A percentile compares a stretch with the other conserved stretches of the same genome.
phyloP scores from a whole-genome alignment of 2,888 invertebrate genomes.

The Phragmatobia fuliginosa region DNA sequence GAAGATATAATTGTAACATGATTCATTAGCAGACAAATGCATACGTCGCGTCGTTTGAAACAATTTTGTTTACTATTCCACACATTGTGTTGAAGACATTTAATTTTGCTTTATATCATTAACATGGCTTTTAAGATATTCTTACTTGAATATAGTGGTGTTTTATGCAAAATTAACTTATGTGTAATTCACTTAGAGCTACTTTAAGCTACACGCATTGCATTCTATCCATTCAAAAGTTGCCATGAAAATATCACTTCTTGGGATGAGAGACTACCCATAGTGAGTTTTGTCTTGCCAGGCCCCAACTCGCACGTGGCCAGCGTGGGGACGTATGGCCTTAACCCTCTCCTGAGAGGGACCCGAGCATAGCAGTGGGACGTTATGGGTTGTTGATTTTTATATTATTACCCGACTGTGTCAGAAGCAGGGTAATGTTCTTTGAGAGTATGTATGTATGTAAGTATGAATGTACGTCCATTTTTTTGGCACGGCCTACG shows the following conservation, averaged over 20 bases:
- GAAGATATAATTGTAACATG: constrained; percentile 30
- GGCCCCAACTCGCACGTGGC: no score
- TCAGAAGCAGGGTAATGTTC: no score
- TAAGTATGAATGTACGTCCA: no score
- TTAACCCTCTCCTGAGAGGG: no score
- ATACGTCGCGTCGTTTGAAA: neutral
- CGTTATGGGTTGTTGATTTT: no score
- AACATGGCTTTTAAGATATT: neutral
- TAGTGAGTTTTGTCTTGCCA: no score
- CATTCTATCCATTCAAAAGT: neutral
- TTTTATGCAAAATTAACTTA: neutral
- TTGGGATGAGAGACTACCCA: neutral
- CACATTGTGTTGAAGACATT: neutral
- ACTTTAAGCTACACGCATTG: neutral
- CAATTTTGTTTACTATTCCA: neutral
- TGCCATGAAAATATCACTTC: neutral
- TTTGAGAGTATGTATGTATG: no score
- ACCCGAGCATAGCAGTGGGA: no score
- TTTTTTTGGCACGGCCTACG: no score
- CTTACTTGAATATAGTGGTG: neutral
- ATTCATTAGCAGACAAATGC: constrained; percentile 10
- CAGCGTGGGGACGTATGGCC: no score
- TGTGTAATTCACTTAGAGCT: no score
- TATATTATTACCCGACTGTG: no score
- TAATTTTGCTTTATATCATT: neutral